Percentiles rank a stretch among this genome's conserved stretches.
Conservation (phyloP, 2,113 vertebrate species). For the Nibea albiflora region DNA sequence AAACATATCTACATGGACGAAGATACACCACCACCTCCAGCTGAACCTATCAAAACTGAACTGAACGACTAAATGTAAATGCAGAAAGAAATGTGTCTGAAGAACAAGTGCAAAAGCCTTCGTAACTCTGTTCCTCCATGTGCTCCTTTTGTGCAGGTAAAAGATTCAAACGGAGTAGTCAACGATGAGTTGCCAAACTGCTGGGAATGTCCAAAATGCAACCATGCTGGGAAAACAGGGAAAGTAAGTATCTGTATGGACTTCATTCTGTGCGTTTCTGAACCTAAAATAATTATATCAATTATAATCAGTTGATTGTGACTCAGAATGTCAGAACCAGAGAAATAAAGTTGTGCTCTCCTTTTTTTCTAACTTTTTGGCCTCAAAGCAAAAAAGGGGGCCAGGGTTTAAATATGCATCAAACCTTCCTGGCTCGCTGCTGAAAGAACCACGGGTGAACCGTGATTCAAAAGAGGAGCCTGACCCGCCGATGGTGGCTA, state of each 20-base stretch:
- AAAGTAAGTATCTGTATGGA: slow-evolving; percentile 92
- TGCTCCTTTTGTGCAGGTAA: slow-evolving; percentile 83
- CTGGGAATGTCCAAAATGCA: slow-evolving; percentile 99
- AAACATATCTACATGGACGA: too few relatives aligned
- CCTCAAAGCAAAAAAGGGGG: slow-evolving; percentile 99
- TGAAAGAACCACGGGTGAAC: slow-evolving; percentile 92
- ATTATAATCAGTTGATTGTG: not conserved
- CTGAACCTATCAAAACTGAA: too few relatives aligned
- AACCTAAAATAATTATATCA: not conserved
- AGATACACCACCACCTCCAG: too few relatives aligned
- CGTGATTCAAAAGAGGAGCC: slow-evolving; percentile 91
- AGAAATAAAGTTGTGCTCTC: slow-evolving; percentile 91
- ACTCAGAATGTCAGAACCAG: slow-evolving; percentile 54
- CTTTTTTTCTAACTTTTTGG: slow-evolving; percentile 88
- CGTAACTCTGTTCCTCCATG: not conserved
- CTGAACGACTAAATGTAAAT: not conserved
- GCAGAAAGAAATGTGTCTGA: not conserved
- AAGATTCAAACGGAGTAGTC: slow-evolving; percentile 94
- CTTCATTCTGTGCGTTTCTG: not conserved
- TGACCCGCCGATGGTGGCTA: slow-evolving; percentile 70
- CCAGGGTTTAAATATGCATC: slow-evolving; percentile 98
- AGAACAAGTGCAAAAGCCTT: not conserved
- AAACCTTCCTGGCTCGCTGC: slow-evolving; percentile 94
- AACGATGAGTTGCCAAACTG: slow-evolving; percentile 98
- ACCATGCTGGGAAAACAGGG: slow-evolving; percentile 97